Evolutionary conservation across 1,140 invertebrate species (phyloP), one percentile per base, ranked within the genome.

Genomic region (Calephelis virginiensis): DNA sequence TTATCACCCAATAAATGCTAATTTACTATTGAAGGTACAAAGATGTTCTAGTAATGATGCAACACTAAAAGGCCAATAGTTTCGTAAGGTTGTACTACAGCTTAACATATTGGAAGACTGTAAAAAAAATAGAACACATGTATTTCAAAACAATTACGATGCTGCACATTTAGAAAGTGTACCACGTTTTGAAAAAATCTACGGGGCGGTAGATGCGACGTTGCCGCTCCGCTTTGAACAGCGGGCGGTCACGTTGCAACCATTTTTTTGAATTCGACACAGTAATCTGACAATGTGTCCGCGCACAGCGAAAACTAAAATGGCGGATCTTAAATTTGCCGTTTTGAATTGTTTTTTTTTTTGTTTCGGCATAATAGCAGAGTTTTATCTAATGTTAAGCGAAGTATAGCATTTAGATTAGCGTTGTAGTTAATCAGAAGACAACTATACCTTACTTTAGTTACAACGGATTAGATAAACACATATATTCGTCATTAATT

Each of bases 81-180:
- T 63, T 63, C 45, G 61, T 63, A 61, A 47, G 37, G 38, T 64
- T 71, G 61, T 64, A 73, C 73, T 80, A 75, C 75, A 73, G 69
- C 77, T 86, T 85, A 81, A 75, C 72, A 74, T 83, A 87, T 64
- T 87, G 85, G 83, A 87, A 89, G 82, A 86, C 85, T 69, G 75
- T 76, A 81, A 85, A 81, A 70, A 45, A 64, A 64, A 14, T 17
- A 45, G 12, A 53, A 63, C 14, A 63, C 37, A 14, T 17, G 63
- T 43, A 40, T 37, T 37, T 10, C 17, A 37, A 28, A 53, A 53
- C 50, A 53, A 56, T 56, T 17, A 43, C 40, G 4, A 8, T 37
- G 17, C 12, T n/a, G 47, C 45, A 17, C 17, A n/a, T 48, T 6
- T 14, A 12, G 9, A 47, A 28, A 63, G 45, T 48, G 13, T 8